phyloP scores from a whole-genome alignment of 1,140 invertebrate species.

The Pseudomyrmex cubaensis region DNA sequence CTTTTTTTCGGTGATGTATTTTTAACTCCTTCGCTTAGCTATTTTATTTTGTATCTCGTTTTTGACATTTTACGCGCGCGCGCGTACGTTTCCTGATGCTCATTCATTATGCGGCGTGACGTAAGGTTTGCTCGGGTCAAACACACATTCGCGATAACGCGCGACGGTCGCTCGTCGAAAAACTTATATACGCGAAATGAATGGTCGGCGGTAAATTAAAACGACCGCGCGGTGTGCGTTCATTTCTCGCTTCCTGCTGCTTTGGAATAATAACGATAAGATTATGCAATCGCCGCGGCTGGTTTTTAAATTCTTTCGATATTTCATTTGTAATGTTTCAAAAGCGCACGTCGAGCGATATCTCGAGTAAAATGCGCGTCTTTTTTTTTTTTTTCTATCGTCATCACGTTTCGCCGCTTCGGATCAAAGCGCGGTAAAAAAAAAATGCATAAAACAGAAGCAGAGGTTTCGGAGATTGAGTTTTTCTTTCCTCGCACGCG shows the following conservation, averaged over 20 bases:
- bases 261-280: slow-evolving; percentile 21
- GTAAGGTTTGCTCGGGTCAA: slow-evolving; percentile 8
- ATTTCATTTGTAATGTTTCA: slow-evolving; percentile 9
- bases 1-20: background rate
- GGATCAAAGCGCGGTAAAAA: background rate
- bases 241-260: background rate
- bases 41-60: background rate
- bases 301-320: slow-evolving; percentile 24
- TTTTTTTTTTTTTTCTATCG: background rate
- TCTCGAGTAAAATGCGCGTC: background rate
- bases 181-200: slow-evolving; percentile 47
- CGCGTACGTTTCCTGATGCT: background rate
- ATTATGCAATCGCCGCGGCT: background rate
- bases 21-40: background rate
- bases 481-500: slow-evolving; percentile 20
- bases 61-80: background rate
- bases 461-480: slow-evolving; percentile 21
- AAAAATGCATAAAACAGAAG: background rate
- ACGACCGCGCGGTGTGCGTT: background rate
- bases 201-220: slow-evolving; percentile 30
- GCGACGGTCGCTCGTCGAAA: background rate
- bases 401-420: no score
- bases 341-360: background rate
- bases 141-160: slow-evolving; percentile 3
- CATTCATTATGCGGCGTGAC: slow-evolving; percentile 23